Evolutionary conservation across 1,140 invertebrate species (phyloP).

Genomic region (Ceratoteleas bidentatus): DNA sequence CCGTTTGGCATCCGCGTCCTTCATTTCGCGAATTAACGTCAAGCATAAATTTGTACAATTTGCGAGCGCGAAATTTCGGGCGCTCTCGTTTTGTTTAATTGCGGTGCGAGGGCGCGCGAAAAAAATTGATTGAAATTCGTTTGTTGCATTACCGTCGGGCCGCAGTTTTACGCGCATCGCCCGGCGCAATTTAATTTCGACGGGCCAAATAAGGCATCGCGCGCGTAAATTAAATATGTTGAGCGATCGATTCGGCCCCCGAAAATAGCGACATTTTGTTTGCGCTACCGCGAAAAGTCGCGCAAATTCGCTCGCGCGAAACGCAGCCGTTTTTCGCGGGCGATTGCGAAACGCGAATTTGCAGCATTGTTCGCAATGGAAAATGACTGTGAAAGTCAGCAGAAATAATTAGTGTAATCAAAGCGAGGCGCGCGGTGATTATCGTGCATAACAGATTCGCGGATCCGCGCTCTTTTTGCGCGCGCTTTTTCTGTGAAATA

Average conservation of each 20-base stretch:
- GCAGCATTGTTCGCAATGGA: slow-evolving; percentile 33
- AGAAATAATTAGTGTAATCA: slow-evolving; percentile 34
- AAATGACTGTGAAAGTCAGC: slow-evolving; percentile 46
- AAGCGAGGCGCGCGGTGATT: slow-evolving; percentile 10
- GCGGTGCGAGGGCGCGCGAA: slow-evolving; percentile 29
- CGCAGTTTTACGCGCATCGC: not conserved
- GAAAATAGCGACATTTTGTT: too few species aligned
- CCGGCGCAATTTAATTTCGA: slow-evolving; percentile 31
- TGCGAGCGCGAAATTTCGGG: slow-evolving; percentile 36
- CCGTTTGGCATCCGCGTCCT: slow-evolving; percentile 32
- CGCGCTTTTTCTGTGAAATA: too few species aligned
- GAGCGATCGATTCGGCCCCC: too few species aligned
- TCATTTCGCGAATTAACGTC: slow-evolving; percentile 62
- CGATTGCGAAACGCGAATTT: slow-evolving; percentile 32
- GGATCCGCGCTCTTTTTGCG: too few species aligned
- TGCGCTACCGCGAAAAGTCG: too few species aligned
- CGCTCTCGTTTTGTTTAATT: slow-evolving; percentile 56
- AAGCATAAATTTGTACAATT: slow-evolving; percentile 60
- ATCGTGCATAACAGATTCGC: slow-evolving; percentile 14
- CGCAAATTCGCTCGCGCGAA: too few species aligned
- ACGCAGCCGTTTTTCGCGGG: not conserved
- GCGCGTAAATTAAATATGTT: too few species aligned
- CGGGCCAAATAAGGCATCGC: slow-evolving; percentile 12
- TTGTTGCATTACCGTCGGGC: slow-evolving; percentile 38
- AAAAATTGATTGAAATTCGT: slow-evolving; percentile 60